Conservation (phyloP, 1,140 invertebrate species). For the Triops longicaudatus region DNA sequence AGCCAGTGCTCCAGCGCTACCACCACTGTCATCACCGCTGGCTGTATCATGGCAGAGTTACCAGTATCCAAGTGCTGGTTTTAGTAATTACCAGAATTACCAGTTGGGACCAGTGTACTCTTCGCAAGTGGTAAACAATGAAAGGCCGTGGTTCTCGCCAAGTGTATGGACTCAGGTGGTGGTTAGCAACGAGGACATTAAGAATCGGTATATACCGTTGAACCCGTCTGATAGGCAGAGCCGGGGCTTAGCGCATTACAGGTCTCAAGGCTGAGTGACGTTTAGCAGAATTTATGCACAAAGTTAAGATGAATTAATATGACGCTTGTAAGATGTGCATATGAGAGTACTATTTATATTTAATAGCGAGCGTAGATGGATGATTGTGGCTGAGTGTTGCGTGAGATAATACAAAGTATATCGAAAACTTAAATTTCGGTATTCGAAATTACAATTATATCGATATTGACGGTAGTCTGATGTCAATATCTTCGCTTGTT, state of each 20-base stretch:
- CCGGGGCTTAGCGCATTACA: slow-evolving; percentile 4
- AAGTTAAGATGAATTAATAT: too few relatives aligned
- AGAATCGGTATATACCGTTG: slow-evolving; percentile 22
- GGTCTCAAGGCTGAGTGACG: background rate
- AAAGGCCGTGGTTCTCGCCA: background rate
- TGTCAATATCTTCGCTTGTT: too few relatives aligned
- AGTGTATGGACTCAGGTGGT: background rate
- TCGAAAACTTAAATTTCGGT: too few relatives aligned
- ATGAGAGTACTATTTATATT: too few relatives aligned
- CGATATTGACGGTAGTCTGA: too few relatives aligned
- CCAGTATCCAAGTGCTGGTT: background rate
- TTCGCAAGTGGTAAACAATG: background rate
- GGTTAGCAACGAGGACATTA: background rate
- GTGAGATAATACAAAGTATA: too few relatives aligned
- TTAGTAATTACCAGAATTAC: background rate
- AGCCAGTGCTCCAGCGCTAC: background rate
- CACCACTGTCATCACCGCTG: background rate
- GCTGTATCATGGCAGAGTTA: background rate
- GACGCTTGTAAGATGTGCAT: too few relatives aligned
- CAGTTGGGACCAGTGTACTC: background rate
- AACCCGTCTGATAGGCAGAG: slow-evolving; percentile 28
- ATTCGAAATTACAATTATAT: too few relatives aligned
- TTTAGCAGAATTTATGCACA: too few relatives aligned
- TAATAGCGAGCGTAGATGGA: too few relatives aligned
- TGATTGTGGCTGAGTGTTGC: too few relatives aligned